Conservation (phyloP, 1,140 invertebrate genomes). For the Drosophila sp. region DNA sequence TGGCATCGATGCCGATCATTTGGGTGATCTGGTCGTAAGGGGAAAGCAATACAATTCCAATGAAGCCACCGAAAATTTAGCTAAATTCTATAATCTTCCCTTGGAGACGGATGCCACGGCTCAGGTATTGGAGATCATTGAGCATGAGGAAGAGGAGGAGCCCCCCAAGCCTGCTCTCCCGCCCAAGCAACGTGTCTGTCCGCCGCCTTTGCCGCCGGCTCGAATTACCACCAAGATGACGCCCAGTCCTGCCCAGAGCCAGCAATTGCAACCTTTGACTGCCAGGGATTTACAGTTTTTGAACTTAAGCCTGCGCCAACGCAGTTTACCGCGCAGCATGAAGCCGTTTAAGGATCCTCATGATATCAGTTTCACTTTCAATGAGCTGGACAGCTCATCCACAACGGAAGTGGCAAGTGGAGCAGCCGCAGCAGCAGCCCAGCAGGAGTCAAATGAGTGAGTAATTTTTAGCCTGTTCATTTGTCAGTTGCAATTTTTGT, state of each 20-base stretch:
- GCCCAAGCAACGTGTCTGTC: constrained; percentile 58
- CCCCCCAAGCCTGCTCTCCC: constrained; percentile 68
- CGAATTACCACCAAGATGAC: constrained; percentile 15
- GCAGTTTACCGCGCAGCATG: constrained; percentile 76
- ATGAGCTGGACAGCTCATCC: constrained; percentile 54
- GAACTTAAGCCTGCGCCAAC: constrained; percentile 77
- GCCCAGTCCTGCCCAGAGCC: constrained; percentile 3
- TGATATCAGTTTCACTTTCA: constrained; percentile 82
- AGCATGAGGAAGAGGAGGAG: constrained; percentile 63
- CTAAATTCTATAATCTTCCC: constrained; percentile 58
- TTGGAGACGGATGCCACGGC: constrained; percentile 47
- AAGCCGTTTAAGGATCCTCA: constrained; percentile 82
- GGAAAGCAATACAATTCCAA: constrained; percentile 65
- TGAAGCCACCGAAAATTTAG: constrained; percentile 64
- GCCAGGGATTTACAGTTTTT: constrained; percentile 79
- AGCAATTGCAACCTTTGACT: constrained; percentile 64
- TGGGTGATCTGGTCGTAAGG: constrained; percentile 69
- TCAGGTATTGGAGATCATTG: constrained; percentile 69
- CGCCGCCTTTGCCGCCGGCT: constrained; percentile 56
- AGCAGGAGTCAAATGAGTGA: constrained; percentile 78
- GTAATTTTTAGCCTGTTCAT: constrained; percentile 67
- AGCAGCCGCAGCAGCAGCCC: constrained; percentile 31
- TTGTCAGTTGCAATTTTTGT: constrained; percentile 69
- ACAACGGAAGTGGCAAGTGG: constrained; percentile 40
- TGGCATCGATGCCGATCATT: constrained; percentile 78